Evolutionary conservation across 2,888 invertebrate genomes (phyloP), one percentile per base, ranked within the genome.

Genomic region (Dynastes maya): DNA sequence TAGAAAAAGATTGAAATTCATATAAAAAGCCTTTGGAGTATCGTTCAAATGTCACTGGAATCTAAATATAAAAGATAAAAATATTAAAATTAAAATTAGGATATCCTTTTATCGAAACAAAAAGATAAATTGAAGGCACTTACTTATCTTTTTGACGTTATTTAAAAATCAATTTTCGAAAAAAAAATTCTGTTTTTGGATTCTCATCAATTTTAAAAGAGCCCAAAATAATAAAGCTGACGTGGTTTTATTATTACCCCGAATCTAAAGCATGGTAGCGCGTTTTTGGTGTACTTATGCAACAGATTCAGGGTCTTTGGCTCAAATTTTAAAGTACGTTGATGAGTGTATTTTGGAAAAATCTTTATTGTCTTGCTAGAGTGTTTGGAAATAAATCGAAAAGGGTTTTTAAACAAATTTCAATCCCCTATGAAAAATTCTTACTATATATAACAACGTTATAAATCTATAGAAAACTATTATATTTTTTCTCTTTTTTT

Each of bases 401-500:
- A 61, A 11, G 27, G 29, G 29, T 61, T 29, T 16, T 40, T 13
- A 22, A 1, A 22, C 40, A 16, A 67, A 45, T 45, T 45, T 45
- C 45, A 80, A 79, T 40, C 58, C 71, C 22, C 8, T 55, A 55
- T 55, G 16, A n/a, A 71, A 55, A 40, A 55, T 71, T 55, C 58
- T 77, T 63, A 58, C 55, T 67, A 40, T 86, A 86, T 84, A 86
- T 87, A 87, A 86, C 87, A 87, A 86, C 83, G 80, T 87, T 87
- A 88, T 87, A 88, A 88, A 88, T 88, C 88, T 88, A 88, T 88
- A 88, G 88, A 88, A 88, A 88, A 88, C 88, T 88, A 88, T 88
- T 83, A 85, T 87, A 84, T 86, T 82, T 84, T 86, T 84, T 84
- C 88, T 71, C 16, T 87, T 84, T 86, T 84, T 84, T 81, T 81